A percentile compares a stretch with the other conserved stretches of the same genome.
These are phyloP conservation scores for Sphecodes monilicornis DNA, from an alignment of 2,888 invertebrate genomes.

Conservation along the genomic window DNA sequence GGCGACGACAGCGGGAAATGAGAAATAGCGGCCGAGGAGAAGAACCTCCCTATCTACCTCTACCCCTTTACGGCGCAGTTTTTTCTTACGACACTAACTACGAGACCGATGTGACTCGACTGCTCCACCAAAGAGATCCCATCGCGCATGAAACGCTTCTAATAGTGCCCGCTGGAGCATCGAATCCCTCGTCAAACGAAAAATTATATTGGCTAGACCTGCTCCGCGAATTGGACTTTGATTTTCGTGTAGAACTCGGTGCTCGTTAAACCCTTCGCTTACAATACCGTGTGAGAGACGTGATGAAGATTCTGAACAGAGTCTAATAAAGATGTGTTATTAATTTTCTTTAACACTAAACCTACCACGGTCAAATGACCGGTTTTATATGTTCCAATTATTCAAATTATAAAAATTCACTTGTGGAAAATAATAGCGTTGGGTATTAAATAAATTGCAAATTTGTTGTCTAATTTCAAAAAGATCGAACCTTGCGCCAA, in stretches of 20 bases:
- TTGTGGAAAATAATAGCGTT: too few species aligned
- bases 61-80: conserved; percentile 26
- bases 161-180: conserved; percentile 37
- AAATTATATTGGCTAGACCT: conserved; percentile 26
- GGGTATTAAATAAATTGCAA: too few species aligned
- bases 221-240: not conserved
- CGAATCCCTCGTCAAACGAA: not conserved
- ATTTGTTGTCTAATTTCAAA: too few species aligned
- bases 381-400: too few species aligned
- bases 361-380: too few species aligned
- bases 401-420: too few species aligned
- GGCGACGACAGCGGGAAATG: conserved; percentile 73
- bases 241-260: not conserved
- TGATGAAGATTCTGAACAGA: too few species aligned
- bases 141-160: conserved; percentile 45
- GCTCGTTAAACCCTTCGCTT: too few species aligned
- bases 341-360: too few species aligned
- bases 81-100: conserved; percentile 55
- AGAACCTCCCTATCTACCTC: conserved; percentile 39
- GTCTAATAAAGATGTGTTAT: too few species aligned
- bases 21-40: conserved; percentile 68
- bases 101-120: conserved; percentile 35
- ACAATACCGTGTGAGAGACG: too few species aligned
- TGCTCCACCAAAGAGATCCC: conserved; percentile 34
- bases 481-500: too few species aligned